These are phyloP conservation scores for Melanotaenia maccullochi DNA, from an alignment of 2,797 vertebrate genomes.

Conservation along the genomic window DNA sequence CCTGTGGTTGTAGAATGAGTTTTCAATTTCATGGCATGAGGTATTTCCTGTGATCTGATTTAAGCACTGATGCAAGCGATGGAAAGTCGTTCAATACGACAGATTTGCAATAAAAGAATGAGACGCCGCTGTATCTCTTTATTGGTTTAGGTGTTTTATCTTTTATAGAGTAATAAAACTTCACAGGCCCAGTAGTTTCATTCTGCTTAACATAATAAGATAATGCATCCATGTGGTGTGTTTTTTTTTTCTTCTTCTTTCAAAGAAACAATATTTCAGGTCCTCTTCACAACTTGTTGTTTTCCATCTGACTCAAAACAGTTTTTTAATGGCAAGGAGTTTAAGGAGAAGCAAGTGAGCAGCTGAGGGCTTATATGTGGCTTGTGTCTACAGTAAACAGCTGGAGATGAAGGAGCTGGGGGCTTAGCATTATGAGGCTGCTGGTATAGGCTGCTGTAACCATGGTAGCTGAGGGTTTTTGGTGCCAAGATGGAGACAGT, in stretches of 20 bases:
- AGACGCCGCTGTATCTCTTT: conserved; percentile 1
- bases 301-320: conserved; percentile 13
- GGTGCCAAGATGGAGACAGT: conserved; percentile 62
- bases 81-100: conserved; percentile 8
- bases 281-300: not conserved
- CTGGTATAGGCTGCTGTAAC: conserved; percentile 51
- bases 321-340: conserved; percentile 34
- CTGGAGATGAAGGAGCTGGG: conserved; percentile 72
- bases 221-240: not conserved
- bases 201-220: not conserved
- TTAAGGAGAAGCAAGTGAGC: conserved; percentile 40
- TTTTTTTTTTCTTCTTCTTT: not conserved
- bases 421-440: conserved; percentile 59
- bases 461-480: conserved; percentile 41
- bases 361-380: conserved; percentile 57
- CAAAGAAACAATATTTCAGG: not conserved
- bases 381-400: conserved; percentile 76
- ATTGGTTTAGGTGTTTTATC: conserved; percentile 30
- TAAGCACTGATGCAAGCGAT: conserved; percentile 24
- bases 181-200: not conserved
- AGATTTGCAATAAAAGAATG: conserved; percentile 10
- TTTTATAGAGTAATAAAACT: conserved; percentile 19
- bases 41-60: conserved; percentile 28
- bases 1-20: conserved; percentile 2
- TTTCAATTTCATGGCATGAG: conserved; percentile 37